Evolutionary conservation across 1,140 invertebrate genomes (phyloP).

Genomic region (Melanaphis sacchari): DNA sequence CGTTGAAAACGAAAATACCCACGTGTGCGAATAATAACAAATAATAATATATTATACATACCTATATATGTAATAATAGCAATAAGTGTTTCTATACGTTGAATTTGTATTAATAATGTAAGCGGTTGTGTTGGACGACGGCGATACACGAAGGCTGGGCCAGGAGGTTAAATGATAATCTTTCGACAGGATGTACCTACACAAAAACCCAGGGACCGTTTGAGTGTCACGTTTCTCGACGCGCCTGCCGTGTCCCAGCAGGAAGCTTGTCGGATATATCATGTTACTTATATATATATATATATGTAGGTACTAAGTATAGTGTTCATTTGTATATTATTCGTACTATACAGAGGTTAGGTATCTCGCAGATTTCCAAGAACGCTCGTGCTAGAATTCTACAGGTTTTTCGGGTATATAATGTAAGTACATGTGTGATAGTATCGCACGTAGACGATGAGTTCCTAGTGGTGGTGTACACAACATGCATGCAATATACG

Average conservation of each 20-base stretch:
- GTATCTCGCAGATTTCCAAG: conserved; percentile 10
- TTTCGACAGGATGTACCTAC: conserved; percentile 3
- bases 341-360: neutral
- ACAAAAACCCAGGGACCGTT: conserved; percentile 31
- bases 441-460: neutral
- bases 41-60: neutral
- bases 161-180: conserved; percentile 11
- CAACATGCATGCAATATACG: neutral
- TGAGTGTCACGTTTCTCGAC: conserved; percentile 33
- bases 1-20: neutral
- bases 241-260: conserved; percentile 21
- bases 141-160: neutral
- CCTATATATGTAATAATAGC: neutral
- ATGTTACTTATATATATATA: neutral
- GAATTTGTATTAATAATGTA: neutral
- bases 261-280: conserved; percentile 34
- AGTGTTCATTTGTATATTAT: neutral
- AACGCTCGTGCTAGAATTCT: conserved; percentile 32
- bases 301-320: neutral
- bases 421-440: neutral
- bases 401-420: conserved; percentile 20
- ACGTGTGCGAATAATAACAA: neutral
- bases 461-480: neutral
- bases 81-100: neutral
- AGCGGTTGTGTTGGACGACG: neutral